These are phyloP conservation scores for Atta texana DNA, from an alignment of 1,140 invertebrate genomes.

Conservation along the genomic window DNA sequence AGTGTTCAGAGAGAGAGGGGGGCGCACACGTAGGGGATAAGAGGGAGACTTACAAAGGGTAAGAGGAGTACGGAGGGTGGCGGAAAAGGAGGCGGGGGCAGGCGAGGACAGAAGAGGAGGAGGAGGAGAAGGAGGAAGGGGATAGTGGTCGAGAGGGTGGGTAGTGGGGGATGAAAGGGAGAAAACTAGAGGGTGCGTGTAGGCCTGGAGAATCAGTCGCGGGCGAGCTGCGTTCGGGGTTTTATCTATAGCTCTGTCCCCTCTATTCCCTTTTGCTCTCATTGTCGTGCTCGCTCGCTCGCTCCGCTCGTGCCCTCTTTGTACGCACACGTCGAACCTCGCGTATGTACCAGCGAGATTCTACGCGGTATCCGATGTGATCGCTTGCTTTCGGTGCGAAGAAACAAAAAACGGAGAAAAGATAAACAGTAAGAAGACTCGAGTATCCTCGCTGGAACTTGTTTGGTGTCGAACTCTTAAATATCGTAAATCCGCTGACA, in stretches of 20 bases:
- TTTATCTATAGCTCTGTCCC: conserved; percentile 82
- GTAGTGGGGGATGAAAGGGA: conserved; percentile 81
- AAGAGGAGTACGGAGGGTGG: conserved; percentile 64
- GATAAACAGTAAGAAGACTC: not conserved
- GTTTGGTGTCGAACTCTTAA: conserved; percentile 17
- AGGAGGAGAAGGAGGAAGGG: conserved; percentile 70
- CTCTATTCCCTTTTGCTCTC: conserved; percentile 69
- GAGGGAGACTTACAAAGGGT: conserved; percentile 64
- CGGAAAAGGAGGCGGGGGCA: conserved; percentile 64
- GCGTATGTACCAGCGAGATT: conserved; percentile 23
- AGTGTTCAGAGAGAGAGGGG: conserved; percentile 64
- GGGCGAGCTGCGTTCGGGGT: conserved; percentile 85
- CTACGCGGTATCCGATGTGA: conserved; percentile 40
- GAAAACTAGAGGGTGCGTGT: conserved; percentile 86
- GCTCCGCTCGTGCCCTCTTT: conserved; percentile 40
- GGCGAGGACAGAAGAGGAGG: conserved; percentile 50
- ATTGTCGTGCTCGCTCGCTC: conserved; percentile 57
- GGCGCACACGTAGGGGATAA: conserved; percentile 61
- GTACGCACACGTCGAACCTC: conserved; percentile 41
- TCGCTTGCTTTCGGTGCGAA: not conserved
- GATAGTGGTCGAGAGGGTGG: conserved; percentile 78
- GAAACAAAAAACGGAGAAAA: not conserved
- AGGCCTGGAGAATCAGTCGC: conserved; percentile 86
- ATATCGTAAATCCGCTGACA: conserved; percentile 6
- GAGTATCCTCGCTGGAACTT: not conserved